Evolutionary conservation across 2,888 invertebrate genomes (phyloP).

Genomic region (Stictocephala bisonia): DNA sequence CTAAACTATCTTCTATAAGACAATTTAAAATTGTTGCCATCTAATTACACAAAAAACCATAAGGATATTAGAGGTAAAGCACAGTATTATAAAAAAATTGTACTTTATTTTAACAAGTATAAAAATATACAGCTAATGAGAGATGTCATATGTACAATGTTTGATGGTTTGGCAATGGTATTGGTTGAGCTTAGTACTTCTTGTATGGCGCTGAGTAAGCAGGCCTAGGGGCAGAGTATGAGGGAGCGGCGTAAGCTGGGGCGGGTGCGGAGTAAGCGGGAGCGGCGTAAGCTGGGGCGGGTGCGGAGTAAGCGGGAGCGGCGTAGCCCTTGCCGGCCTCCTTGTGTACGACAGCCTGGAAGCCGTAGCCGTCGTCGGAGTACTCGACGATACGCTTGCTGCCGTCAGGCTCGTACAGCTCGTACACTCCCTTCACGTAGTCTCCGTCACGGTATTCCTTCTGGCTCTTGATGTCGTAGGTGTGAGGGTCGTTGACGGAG

Average conservation of each 20-base stretch:
- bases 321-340: too few species aligned
- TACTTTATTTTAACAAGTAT: slow-evolving; percentile 30
- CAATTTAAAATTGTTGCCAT: too few species aligned
- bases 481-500: slow-evolving; percentile 69
- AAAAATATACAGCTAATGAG: slow-evolving; percentile 26
- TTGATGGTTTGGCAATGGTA: neutral
- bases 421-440: slow-evolving; percentile 65
- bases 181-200: slow-evolving; percentile 27
- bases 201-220: slow-evolving; percentile 4
- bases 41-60: too few species aligned
- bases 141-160: slow-evolving; percentile 26
- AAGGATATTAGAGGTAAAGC: too few species aligned
- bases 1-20: too few species aligned
- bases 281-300: too few species aligned
- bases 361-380: slow-evolving; percentile 79
- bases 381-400: slow-evolving; percentile 80
- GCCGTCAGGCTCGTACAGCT: slow-evolving; percentile 72
- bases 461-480: slow-evolving; percentile 76
- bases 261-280: slow-evolving; percentile 1
- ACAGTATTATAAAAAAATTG: too few species aligned
- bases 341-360: slow-evolving; percentile 73
- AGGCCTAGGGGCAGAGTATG: neutral
- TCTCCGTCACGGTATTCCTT: slow-evolving; percentile 67
- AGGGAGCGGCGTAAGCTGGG: too few species aligned
- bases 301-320: neutral